phyloP scores from a whole-genome alignment of 1,140 invertebrate species.

The Heliconius melpomene region DNA sequence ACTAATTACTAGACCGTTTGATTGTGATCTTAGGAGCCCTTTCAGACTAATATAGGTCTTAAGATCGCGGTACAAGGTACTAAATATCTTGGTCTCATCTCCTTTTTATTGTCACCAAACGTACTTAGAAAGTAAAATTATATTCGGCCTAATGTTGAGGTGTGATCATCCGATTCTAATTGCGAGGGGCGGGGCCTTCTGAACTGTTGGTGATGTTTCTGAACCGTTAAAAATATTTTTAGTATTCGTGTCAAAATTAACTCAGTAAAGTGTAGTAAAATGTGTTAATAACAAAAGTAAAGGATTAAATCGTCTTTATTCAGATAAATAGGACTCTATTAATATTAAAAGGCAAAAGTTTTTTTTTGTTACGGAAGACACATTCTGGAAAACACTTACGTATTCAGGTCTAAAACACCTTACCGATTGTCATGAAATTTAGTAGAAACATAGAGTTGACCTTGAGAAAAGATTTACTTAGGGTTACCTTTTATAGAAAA shows the following conservation, averaged over 20 bases:
- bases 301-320: neutral
- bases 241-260: constrained; percentile 46
- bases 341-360: no score
- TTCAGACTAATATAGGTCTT: constrained; percentile 47
- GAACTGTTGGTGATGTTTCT: constrained; percentile 61
- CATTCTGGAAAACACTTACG: no score
- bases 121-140: constrained; percentile 80
- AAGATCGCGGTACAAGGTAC: constrained; percentile 43
- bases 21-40: constrained; percentile 63
- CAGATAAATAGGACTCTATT: no score
- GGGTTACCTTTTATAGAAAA: no score
- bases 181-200: constrained; percentile 64
- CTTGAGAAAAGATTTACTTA: no score
- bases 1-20: constrained; percentile 79
- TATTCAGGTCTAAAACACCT: no score
- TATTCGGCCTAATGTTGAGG: constrained; percentile 70
- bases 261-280: neutral
- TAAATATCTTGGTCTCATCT: constrained; percentile 36
- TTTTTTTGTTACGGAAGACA: no score
- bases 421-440: no score
- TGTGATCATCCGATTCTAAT: constrained; percentile 79
- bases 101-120: constrained; percentile 74
- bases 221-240: constrained; percentile 63
- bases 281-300: neutral
- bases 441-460: no score